Evolutionary conservation across 2,888 invertebrate genomes (phyloP).

Genomic region (Ophonus ardosiacus): DNA sequence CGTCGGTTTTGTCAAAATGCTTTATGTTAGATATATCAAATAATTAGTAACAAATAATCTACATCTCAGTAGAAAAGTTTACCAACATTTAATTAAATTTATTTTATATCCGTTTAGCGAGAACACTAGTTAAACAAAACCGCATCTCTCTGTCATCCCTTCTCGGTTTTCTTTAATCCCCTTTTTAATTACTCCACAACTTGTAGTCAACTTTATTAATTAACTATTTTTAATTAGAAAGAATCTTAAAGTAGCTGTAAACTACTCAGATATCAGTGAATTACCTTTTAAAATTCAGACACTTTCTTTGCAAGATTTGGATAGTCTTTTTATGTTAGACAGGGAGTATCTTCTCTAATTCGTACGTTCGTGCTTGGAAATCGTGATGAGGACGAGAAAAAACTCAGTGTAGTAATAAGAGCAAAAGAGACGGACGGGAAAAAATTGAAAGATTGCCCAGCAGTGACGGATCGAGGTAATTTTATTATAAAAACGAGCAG

Average conservation of each 20-base stretch:
- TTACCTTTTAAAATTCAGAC: not conserved
- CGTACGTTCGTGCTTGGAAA: slow-evolving; percentile 27
- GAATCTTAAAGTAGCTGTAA: not conserved
- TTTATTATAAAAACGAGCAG: slow-evolving; percentile 7
- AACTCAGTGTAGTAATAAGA: slow-evolving; percentile 25
- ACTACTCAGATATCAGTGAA: not conserved
- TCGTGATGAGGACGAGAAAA: slow-evolving; percentile 18
- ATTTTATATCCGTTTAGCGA: no score
- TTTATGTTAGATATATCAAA: no score
- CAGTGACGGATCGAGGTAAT: slow-evolving; percentile 12
- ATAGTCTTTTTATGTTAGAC: slow-evolving; percentile 22
- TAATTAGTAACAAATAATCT: no score
- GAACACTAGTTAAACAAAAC: not conserved
- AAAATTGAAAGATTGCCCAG: slow-evolving; percentile 27
- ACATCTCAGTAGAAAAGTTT: no score
- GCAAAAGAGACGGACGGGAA: slow-evolving; percentile 24
- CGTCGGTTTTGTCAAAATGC: no score
- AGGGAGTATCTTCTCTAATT: slow-evolving; percentile 38
- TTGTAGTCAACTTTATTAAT: slow-evolving; percentile 46
- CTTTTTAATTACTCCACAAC: slow-evolving; percentile 21
- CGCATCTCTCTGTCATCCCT: not conserved
- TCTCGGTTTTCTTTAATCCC: slow-evolving; percentile 15
- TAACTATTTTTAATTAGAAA: slow-evolving; percentile 24
- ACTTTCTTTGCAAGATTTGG: slow-evolving; percentile 8
- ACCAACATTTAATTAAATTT: no score